Evolutionary conservation across 1,140 invertebrate genomes (phyloP).

Genomic region (Diploscapter pachys): DNA sequence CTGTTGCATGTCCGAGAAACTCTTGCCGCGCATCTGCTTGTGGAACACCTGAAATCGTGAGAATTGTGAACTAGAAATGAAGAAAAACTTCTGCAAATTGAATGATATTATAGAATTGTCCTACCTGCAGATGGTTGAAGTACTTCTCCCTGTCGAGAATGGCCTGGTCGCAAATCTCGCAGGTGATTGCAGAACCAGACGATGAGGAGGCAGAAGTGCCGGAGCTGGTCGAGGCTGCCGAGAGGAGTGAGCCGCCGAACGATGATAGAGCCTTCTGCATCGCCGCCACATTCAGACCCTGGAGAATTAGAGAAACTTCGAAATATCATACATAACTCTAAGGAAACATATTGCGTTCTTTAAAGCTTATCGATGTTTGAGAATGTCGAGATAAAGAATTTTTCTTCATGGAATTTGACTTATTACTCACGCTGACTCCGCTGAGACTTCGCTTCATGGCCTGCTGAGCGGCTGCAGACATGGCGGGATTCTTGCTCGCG

Average conservation of each 20-base stretch:
- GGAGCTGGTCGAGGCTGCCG: too few species aligned
- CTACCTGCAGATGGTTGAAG: slow-evolving; percentile 36
- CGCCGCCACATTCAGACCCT: background rate
- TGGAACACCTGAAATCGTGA: slow-evolving; percentile 29
- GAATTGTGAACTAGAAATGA: background rate
- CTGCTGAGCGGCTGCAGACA: too few species aligned
- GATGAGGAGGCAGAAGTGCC: background rate
- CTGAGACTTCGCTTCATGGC: too few species aligned
- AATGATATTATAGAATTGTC: background rate
- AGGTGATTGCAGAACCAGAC: background rate
- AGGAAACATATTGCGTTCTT: too few species aligned
- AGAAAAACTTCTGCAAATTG: background rate
- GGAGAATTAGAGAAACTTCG: too few species aligned
- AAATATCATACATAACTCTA: too few species aligned
- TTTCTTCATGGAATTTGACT: too few species aligned
- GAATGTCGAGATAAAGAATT: too few species aligned
- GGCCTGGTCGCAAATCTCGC: slow-evolving; percentile 36
- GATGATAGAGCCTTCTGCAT: background rate
- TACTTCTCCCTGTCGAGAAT: slow-evolving; percentile 35
- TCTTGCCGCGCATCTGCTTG: slow-evolving; percentile 44
- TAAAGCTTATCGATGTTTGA: too few species aligned
- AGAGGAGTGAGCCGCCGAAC: too few species aligned
- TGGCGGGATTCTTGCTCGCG: too few species aligned
- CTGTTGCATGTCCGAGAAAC: slow-evolving; percentile 41
- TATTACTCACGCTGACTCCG: too few species aligned